Conservation (phyloP, 2,797 vertebrate genomes). For the Phaenicophaeus curvirostris region DNA sequence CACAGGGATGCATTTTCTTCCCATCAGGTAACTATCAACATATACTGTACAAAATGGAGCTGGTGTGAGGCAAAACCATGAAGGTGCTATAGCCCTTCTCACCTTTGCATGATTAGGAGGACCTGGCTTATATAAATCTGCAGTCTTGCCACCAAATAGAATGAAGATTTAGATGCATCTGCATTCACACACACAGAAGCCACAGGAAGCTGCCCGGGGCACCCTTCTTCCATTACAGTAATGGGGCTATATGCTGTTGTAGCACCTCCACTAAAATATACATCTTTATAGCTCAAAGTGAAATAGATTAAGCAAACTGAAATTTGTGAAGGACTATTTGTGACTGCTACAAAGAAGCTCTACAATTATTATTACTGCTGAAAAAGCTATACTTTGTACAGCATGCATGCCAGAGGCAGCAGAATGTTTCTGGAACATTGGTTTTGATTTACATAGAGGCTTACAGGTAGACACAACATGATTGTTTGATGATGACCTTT, state of each 20-base stretch:
- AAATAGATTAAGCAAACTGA: not conserved
- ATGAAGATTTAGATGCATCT: not conserved
- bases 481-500: not conserved
- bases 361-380: not conserved
- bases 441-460: not conserved
- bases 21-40: not conserved
- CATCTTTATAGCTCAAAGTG: not conserved
- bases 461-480: not conserved
- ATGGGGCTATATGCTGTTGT: not conserved
- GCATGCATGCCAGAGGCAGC: not conserved
- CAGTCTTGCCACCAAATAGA: not conserved
- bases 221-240: not conserved
- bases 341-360: not conserved
- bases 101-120: not conserved
- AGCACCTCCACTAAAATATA: not conserved
- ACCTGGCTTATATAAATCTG: not conserved
- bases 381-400: not conserved
- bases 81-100: not conserved
- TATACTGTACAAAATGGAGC: not conserved
- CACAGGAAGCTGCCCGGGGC: not conserved
- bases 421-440: not conserved
- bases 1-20: not conserved
- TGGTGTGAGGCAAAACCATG: accelerated
- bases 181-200: not conserved
- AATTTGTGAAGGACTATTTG: conserved; percentile 1